Conservation (phyloP, 2,113 vertebrate species). For the Neopipo cinnamomea region DNA sequence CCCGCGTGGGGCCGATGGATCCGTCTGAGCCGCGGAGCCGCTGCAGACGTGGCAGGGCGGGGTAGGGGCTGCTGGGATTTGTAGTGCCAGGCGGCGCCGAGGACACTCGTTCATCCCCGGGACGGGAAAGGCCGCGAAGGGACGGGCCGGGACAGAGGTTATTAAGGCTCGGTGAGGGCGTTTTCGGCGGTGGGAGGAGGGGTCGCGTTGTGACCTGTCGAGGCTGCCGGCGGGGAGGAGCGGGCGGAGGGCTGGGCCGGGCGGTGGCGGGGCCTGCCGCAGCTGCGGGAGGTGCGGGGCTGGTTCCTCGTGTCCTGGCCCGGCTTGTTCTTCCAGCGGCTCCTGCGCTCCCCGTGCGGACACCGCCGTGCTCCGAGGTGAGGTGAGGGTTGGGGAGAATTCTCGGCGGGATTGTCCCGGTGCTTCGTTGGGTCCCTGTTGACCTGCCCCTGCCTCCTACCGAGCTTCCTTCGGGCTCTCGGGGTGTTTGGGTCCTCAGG, state of each 20-base stretch:
- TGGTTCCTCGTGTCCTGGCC: background rate
- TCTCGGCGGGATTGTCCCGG: background rate
- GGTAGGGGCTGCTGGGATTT: background rate
- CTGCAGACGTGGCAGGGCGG: background rate
- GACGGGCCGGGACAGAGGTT: fast-evolving
- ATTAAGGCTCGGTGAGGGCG: background rate
- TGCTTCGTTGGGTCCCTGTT: background rate
- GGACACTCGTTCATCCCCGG: background rate
- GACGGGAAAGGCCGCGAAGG: background rate
- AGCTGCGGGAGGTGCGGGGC: background rate
- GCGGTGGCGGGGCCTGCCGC: background rate
- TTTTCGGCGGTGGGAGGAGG: background rate
- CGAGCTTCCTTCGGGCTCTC: background rate
- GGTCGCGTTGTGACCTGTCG: background rate
- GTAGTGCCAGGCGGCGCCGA: background rate
- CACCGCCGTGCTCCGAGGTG: too few relatives aligned
- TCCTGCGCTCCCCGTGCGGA: background rate
- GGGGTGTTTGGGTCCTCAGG: background rate
- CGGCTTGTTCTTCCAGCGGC: background rate
- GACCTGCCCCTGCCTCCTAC: background rate
- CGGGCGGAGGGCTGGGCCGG: background rate
- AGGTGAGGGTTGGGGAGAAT: background rate
- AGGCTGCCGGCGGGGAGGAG: background rate
- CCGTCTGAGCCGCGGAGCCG: too few relatives aligned
- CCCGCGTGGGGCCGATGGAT: background rate